These are phyloP conservation scores for Campoletis raptor DNA, from an alignment of 2,888 invertebrate species.

Conservation along the genomic window DNA sequence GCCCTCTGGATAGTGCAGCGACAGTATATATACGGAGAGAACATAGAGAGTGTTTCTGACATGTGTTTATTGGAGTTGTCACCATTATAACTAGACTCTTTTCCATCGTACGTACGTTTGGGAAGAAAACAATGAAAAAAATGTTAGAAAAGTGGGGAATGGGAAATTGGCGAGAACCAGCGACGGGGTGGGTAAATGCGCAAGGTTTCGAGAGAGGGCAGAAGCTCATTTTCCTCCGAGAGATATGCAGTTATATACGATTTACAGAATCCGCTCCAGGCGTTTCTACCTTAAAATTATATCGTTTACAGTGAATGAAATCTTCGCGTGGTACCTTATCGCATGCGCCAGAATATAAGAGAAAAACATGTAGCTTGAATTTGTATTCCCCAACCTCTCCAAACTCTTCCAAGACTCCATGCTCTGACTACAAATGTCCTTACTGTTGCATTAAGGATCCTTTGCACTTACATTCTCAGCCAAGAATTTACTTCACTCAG, in stretches of 20 bases:
- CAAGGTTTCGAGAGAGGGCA: not conserved
- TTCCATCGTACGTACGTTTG: not conserved
- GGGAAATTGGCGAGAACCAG: slow-evolving; percentile 22
- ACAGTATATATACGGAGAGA: not conserved
- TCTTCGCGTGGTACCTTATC: slow-evolving; percentile 37
- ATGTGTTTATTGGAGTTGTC: slow-evolving; percentile 42
- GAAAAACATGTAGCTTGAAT: slow-evolving; percentile 26
- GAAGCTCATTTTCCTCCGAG: slow-evolving; percentile 28
- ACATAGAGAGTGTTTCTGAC: slow-evolving; percentile 28
- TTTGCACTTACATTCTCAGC: not conserved
- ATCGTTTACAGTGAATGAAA: slow-evolving; percentile 36
- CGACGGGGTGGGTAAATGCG: not conserved
- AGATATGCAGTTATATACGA: slow-evolving; percentile 36
- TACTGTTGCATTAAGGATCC: slow-evolving; percentile 20
- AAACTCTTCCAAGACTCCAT: not conserved
- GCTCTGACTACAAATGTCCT: slow-evolving; percentile 42
- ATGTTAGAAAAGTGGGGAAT: slow-evolving; percentile 5
- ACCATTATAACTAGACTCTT: slow-evolving; percentile 21
- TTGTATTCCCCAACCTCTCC: not conserved
- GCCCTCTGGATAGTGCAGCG: not conserved
- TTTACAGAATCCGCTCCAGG: slow-evolving; percentile 36
- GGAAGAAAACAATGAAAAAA: slow-evolving; percentile 32
- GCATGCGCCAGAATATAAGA: slow-evolving; percentile 17
- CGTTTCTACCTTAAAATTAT: slow-evolving; percentile 41
- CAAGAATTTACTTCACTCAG: slow-evolving; percentile 1